Percentiles rank a stretch among this genome's conserved stretches.
phyloP scores from a whole-genome alignment of 2,113 vertebrate genomes.

The Genyomyrus donnyi region DNA sequence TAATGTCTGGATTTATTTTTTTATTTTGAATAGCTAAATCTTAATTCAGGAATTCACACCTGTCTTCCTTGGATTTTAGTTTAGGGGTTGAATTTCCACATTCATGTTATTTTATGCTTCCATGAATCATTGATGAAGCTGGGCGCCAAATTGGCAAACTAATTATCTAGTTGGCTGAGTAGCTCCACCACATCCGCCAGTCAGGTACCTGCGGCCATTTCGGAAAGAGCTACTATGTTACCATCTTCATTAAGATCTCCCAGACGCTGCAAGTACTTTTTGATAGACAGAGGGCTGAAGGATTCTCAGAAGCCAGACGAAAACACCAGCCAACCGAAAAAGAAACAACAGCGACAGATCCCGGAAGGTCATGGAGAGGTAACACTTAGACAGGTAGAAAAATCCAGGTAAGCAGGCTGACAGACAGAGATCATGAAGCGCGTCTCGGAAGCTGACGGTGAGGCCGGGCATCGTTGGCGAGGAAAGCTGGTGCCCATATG shows the following conservation, averaged over 20 bases:
- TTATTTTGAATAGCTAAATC: not conserved
- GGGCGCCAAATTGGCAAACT: not conserved
- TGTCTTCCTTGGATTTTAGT: not conserved
- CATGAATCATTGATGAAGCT: conserved; percentile 10
- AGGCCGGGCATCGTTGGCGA: too few relatives aligned
- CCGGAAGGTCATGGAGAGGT: conserved; percentile 29
- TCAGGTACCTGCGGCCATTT: not conserved
- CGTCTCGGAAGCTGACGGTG: not conserved
- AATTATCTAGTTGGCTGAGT: not conserved
- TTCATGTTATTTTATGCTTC: not conserved
- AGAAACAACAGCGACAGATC: conserved; percentile 7
- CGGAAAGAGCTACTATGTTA: not conserved
- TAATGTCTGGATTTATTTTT: not conserved
- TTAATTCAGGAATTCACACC: not conserved
- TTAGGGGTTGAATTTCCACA: not conserved
- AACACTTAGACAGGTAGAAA: conserved; percentile 30
- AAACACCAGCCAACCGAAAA: conserved; percentile 33
- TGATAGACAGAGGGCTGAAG: conserved; percentile 14
- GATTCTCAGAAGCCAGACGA: conserved; percentile 30
- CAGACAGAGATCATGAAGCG: not conserved
- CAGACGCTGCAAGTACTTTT: conserved; percentile 15
- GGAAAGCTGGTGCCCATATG: not conserved
- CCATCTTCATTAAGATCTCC: not conserved
- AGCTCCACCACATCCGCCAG: conserved; percentile 2
- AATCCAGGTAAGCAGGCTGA: not conserved